These are phyloP conservation scores for Eremophila alpestris DNA, from an alignment of 2,797 vertebrate genomes.

Conservation along the genomic window DNA sequence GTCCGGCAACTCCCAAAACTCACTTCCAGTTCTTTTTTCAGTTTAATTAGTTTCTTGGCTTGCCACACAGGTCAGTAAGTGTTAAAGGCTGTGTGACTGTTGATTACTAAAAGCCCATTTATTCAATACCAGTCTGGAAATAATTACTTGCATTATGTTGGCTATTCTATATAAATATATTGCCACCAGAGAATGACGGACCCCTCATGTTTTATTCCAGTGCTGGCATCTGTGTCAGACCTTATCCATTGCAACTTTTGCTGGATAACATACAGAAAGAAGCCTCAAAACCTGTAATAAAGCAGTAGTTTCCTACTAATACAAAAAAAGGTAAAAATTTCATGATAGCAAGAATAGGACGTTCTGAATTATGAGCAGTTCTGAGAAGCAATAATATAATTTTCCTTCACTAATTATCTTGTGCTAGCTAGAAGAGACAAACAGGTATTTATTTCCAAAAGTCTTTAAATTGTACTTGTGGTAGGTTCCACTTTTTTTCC, in stretches of 20 bases:
- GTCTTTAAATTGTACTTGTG: neutral
- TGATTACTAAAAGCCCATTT: conserved; percentile 22
- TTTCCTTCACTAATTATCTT: neutral
- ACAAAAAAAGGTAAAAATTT: neutral
- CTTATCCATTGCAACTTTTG: neutral
- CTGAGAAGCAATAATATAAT: neutral
- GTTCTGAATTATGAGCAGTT: neutral
- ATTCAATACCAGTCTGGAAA: conserved; percentile 1
- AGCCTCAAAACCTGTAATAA: neutral
- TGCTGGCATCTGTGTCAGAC: neutral
- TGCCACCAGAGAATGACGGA: neutral
- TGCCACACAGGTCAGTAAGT: neutral
- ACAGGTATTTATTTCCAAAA: neutral
- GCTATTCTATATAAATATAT: neutral
- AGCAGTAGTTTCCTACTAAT: neutral
- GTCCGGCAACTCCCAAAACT: conserved; percentile 63
- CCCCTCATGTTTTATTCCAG: neutral
- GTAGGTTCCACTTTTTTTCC: neutral
- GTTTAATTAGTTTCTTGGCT: conserved; percentile 60
- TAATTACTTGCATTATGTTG: neutral
- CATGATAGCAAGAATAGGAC: neutral
- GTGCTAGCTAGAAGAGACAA: neutral
- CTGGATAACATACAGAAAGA: neutral
- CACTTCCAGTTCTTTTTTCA: conserved; percentile 50
- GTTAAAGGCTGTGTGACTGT: conserved; percentile 21